Evolutionary conservation across 2,888 invertebrate genomes (phyloP).

Genomic region (Xylota segnis): DNA sequence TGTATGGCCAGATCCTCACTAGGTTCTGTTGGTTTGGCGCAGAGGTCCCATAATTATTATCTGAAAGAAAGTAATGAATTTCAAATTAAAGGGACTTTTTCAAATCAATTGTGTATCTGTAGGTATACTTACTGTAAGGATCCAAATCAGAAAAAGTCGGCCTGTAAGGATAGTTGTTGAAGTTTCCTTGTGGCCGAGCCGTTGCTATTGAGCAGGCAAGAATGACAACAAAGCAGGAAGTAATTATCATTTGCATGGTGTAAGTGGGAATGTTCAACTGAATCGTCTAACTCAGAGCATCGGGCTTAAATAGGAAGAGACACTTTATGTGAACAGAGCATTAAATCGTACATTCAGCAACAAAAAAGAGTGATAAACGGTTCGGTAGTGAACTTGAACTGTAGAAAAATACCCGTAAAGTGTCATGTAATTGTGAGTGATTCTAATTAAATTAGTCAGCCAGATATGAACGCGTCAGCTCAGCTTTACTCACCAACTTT

Average conservation of each 20-base stretch:
- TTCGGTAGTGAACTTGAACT: conserved; percentile 58
- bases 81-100: neutral
- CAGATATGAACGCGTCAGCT: conserved; percentile 11
- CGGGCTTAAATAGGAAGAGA: conserved; percentile 45
- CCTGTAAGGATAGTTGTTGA: conserved; percentile 78
- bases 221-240: conserved; percentile 14
- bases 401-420: conserved; percentile 33
- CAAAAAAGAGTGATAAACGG: conserved; percentile 4
- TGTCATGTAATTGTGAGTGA: conserved; percentile 42
- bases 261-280: conserved; percentile 36
- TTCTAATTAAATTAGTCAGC: conserved; percentile 45
- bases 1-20: conserved; percentile 80
- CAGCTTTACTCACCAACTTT: conserved; percentile 24
- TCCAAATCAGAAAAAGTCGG: conserved; percentile 80
- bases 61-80: neutral
- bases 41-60: conserved; percentile 72
- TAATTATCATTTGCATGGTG: conserved; percentile 44
- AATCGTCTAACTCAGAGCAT: conserved; percentile 2
- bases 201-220: neutral
- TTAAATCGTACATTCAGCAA: neutral
- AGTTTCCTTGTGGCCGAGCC: conserved; percentile 38
- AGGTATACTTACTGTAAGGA: conserved; percentile 55
- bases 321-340: conserved; percentile 5
- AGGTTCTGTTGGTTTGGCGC: conserved; percentile 60
- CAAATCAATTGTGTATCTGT: neutral